Percentiles rank a stretch among this genome's conserved stretches.
These are phyloP conservation scores for Elgonia sp. DNA, from an alignment of 2,888 invertebrate species.

Conservation along the genomic window DNA sequence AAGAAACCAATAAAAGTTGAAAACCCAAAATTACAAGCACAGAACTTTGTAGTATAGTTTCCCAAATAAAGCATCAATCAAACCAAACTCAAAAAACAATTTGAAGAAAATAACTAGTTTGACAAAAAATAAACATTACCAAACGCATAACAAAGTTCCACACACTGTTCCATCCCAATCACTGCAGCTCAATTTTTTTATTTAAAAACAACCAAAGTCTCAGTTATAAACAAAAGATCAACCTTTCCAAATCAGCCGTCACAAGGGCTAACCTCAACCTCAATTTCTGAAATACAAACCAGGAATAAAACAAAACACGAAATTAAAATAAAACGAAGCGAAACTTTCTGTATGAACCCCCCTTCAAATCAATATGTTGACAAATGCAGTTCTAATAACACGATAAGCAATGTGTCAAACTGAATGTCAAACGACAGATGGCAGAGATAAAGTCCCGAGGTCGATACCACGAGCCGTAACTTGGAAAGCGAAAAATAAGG, in stretches of 20 bases:
- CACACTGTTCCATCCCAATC: no score
- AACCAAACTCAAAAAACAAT: no score
- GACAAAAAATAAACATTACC: no score
- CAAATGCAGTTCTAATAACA: constrained; percentile 6
- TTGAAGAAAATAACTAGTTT: no score
- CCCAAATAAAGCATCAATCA: no score
- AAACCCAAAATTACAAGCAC: no score
- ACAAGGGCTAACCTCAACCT: constrained; percentile 14
- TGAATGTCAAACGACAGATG: constrained; percentile 64
- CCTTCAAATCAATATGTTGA: constrained; percentile 23
- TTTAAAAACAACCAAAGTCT: no score
- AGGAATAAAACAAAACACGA: neutral
- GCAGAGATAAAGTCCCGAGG: constrained; percentile 50
- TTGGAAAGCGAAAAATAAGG: neutral
- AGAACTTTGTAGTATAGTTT: no score
- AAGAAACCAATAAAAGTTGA: no score
- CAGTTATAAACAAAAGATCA: neutral
- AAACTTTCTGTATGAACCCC: neutral
- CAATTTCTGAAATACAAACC: neutral
- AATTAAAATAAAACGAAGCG: neutral
- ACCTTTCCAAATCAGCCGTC: neutral
- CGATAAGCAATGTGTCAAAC: constrained; percentile 52
- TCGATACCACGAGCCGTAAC: constrained; percentile 33
- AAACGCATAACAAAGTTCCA: no score
- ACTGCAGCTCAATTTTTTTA: no score